Conservation (phyloP, 35 echinoderm and acorn worm genomes). For the Amphiura filiformis region DNA sequence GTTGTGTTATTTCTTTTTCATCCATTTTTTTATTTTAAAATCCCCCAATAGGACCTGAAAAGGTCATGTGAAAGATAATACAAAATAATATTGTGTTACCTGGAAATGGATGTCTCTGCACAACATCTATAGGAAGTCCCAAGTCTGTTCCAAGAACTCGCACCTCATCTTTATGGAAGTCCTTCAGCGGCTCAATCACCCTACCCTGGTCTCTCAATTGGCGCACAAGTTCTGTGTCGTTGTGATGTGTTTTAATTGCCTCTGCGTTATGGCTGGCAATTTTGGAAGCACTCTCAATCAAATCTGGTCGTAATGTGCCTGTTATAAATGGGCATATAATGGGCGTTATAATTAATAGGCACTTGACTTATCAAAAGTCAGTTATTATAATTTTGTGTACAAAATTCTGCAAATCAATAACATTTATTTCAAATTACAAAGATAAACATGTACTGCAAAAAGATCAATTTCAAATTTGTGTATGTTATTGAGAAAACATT, state of each 20-base stretch:
- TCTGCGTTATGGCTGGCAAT: slow-evolving; percentile 87
- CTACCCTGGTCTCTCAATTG: slow-evolving; percentile 71
- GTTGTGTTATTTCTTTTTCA: too few relatives aligned
- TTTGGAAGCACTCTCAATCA: slow-evolving; percentile 92
- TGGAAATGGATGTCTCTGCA: slow-evolving; percentile 95
- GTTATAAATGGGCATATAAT: slow-evolving; percentile 7
- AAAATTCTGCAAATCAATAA: too few relatives aligned
- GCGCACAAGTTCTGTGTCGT: slow-evolving; percentile 78
- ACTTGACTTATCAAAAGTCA: too few relatives aligned
- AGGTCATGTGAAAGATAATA: too few relatives aligned
- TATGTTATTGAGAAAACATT: too few relatives aligned
- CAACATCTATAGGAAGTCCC: slow-evolving; percentile 77
- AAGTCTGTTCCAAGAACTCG: slow-evolving; percentile 73
- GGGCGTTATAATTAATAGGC: too few relatives aligned
- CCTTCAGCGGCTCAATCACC: slow-evolving; percentile 96
- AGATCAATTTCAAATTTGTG: too few relatives aligned
- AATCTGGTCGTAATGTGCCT: slow-evolving; percentile 91
- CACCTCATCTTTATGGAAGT: slow-evolving; percentile 91
- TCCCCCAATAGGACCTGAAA: too few relatives aligned
- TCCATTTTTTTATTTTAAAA: too few relatives aligned
- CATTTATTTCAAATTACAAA: too few relatives aligned
- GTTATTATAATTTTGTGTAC: too few relatives aligned
- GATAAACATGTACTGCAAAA: too few relatives aligned
- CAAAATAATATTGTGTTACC: slow-evolving; percentile 62
- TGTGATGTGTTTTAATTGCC: slow-evolving; percentile 95